Conservation (phyloP, 2,797 vertebrate genomes). For the Arrhamphus sclerolepis region DNA sequence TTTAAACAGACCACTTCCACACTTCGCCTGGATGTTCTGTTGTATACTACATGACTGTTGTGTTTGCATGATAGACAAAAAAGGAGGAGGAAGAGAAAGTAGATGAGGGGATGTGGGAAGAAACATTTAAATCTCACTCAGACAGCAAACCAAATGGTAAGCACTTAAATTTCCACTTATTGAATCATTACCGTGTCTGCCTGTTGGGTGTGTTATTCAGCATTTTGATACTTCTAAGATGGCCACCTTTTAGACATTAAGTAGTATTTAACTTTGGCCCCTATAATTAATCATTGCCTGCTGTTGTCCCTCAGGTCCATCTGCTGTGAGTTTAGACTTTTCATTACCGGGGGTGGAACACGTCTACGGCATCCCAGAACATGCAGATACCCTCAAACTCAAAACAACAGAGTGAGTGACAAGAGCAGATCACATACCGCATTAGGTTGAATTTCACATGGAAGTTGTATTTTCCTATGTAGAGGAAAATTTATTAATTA, state of each 20-base stretch:
- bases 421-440: background rate
- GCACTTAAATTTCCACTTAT: background rate
- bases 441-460: background rate
- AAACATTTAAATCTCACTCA: constrained; percentile 91
- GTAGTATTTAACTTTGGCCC: background rate
- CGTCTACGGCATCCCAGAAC: constrained; percentile 93
- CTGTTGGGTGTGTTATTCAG: background rate
- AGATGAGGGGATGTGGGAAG: constrained; percentile 90
- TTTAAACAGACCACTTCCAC: background rate
- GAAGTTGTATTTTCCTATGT: background rate
- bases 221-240: too few relatives aligned
- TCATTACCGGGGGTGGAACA: constrained; percentile 92
- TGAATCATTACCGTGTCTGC: background rate
- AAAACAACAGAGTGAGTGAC: constrained; percentile 90
- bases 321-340: constrained; percentile 91
- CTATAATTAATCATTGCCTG: background rate
- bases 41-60: background rate
- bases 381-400: constrained; percentile 88
- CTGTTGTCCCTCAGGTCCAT: constrained; percentile 80
- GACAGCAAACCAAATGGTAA: constrained; percentile 91
- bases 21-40: background rate
- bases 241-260: too few relatives aligned
- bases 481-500: too few relatives aligned
- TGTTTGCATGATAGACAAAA: constrained; percentile 39
- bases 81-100: constrained; percentile 74